These are phyloP conservation scores for Diachasma alloeum DNA, from an alignment of 1,140 invertebrate species.

Conservation along the genomic window DNA sequence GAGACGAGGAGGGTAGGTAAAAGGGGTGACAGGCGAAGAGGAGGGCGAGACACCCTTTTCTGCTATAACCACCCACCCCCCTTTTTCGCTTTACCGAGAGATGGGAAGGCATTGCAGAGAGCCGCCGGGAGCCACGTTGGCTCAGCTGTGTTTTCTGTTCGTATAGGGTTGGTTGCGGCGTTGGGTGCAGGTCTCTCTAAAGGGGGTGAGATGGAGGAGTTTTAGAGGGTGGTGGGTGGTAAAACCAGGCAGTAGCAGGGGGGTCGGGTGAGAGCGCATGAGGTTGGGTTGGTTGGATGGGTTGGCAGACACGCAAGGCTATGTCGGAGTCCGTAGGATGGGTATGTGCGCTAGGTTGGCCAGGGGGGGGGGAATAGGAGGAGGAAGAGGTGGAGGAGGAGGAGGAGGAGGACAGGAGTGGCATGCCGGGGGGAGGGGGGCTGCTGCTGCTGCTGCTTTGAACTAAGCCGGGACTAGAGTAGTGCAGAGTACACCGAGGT, in stretches of 20 bases:
- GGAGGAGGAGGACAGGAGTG: slow-evolving; percentile 28
- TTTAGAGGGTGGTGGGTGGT: slow-evolving; percentile 24
- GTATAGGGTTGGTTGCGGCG: slow-evolving; percentile 38
- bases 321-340: slow-evolving; percentile 27
- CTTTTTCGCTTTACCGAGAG: slow-evolving; percentile 25
- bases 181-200: slow-evolving; percentile 31
- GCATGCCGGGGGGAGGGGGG: slow-evolving; percentile 22
- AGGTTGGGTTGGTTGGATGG: slow-evolving; percentile 10
- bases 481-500: slow-evolving; percentile 14
- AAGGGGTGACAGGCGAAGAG: slow-evolving; percentile 25
- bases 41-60: slow-evolving; percentile 28
- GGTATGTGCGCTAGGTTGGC: slow-evolving; percentile 32
- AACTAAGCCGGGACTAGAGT: slow-evolving; percentile 41
- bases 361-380: no score
- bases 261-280: slow-evolving; percentile 2
- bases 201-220: slow-evolving; percentile 13
- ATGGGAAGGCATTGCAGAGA: slow-evolving; percentile 36
- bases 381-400: slow-evolving; percentile 29
- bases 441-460: slow-evolving; percentile 49
- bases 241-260: slow-evolving; percentile 26
- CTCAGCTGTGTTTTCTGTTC: slow-evolving; percentile 44
- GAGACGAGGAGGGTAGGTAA: background rate
- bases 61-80: slow-evolving; percentile 14
- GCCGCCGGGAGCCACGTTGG: slow-evolving; percentile 39
- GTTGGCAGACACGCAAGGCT: slow-evolving; percentile 37